phyloP scores from a whole-genome alignment of 2,113 vertebrate genomes.

The Epinephelus moara region DNA sequence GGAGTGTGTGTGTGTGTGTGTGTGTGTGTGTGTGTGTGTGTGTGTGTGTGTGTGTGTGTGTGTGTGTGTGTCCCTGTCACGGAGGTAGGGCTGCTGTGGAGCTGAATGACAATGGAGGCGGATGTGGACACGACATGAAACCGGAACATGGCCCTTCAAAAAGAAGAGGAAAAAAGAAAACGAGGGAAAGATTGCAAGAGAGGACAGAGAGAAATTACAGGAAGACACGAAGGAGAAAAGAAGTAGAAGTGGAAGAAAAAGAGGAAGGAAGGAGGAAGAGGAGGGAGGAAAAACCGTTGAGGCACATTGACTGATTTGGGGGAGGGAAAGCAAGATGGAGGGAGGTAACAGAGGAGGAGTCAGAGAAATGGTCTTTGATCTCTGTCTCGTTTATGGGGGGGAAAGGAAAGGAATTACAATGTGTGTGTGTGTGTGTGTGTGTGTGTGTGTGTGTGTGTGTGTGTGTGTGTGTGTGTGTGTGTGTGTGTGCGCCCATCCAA shows the following conservation, averaged over 20 bases:
- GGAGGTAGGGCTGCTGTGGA: conserved; percentile 49
- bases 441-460: conserved; percentile 37
- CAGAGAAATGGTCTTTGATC: conserved; percentile 72
- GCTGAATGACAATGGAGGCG: conserved; percentile 64
- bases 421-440: conserved; percentile 46
- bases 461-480: conserved; percentile 38
- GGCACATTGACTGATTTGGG: conserved; percentile 37
- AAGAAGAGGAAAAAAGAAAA: not conserved
- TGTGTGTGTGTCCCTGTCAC: conserved; percentile 28
- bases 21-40: conserved; percentile 11
- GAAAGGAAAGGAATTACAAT: conserved; percentile 68
- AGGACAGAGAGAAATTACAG: not conserved
- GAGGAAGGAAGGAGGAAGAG: not conserved
- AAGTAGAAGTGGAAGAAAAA: not conserved
- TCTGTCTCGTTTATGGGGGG: conserved; percentile 60
- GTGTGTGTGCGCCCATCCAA: conserved; percentile 26
- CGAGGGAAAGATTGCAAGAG: not conserved
- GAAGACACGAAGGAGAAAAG: not conserved
- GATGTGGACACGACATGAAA: conserved; percentile 65
- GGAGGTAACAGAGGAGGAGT: conserved; percentile 59
- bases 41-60: not conserved
- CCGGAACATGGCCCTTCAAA: conserved; percentile 49
- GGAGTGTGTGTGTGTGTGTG: not conserved
- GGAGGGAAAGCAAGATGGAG: conserved; percentile 53
- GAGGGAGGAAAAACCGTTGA: conserved; percentile 12